A percentile compares a stretch with the other conserved stretches of the same genome.
Conservation (phyloP, 2,797 vertebrate genomes). For the Huso huso region DNA sequence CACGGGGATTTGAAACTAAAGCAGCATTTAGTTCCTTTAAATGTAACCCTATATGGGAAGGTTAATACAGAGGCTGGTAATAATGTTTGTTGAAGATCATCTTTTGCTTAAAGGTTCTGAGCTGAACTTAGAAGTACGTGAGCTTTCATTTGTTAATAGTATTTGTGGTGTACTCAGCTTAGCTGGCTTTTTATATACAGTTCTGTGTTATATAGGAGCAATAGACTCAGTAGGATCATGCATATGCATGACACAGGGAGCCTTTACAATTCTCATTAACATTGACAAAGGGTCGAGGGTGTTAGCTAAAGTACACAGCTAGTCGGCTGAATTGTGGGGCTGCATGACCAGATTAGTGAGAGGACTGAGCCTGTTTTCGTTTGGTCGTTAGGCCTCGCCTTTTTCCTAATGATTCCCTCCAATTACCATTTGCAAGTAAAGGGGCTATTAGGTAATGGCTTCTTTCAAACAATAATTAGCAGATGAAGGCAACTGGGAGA, state of each 20-base stretch:
- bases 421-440: slow-evolving; percentile 59
- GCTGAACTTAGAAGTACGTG: too few relatives aligned
- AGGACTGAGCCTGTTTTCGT: slow-evolving; percentile 44
- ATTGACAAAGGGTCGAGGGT: slow-evolving; percentile 54
- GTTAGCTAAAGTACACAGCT: slow-evolving; percentile 50
- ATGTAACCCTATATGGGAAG: too few relatives aligned
- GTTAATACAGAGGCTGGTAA: too few relatives aligned
- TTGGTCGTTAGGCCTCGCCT: slow-evolving; percentile 41
- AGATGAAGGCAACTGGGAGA: background rate
- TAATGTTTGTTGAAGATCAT: too few relatives aligned
- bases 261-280: slow-evolving; percentile 40
- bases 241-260: slow-evolving; percentile 63
- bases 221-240: slow-evolving; percentile 42
- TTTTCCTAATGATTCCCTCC: slow-evolving; percentile 35
- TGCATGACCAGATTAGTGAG: slow-evolving; percentile 54
- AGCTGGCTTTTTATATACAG: too few relatives aligned
- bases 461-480: slow-evolving; percentile 40
- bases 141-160: too few relatives aligned
- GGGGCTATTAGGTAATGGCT: slow-evolving; percentile 65
- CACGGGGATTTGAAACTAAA: too few relatives aligned
- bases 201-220: slow-evolving; percentile 18
- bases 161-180: too few relatives aligned
- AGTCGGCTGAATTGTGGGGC: slow-evolving; percentile 20
- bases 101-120: too few relatives aligned
- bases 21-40: too few relatives aligned